These are phyloP conservation scores for Sesia bembeciformis DNA, from an alignment of 2,888 invertebrate genomes.

Conservation along the genomic window DNA sequence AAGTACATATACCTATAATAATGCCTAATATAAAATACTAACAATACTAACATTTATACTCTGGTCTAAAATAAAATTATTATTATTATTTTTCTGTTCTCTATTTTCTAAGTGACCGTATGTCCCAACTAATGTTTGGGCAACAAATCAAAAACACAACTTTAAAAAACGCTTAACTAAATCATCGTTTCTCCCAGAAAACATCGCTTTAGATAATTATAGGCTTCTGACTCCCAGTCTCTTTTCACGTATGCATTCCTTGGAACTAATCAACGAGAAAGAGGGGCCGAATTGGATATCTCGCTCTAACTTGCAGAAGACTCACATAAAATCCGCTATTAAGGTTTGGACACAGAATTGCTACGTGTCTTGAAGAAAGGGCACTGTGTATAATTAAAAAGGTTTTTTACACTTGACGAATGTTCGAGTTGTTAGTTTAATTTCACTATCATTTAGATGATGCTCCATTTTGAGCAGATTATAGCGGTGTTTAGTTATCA, in stretches of 20 bases:
- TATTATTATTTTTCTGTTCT: no score
- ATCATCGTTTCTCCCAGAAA: constrained; percentile 63
- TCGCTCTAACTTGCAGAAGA: constrained; percentile 6
- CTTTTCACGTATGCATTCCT: constrained; percentile 34
- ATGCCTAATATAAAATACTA: no score
- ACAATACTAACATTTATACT: no score
- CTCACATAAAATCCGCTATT: not conserved
- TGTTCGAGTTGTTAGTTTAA: no score
- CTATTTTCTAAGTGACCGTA: not conserved
- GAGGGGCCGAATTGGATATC: constrained; percentile 13
- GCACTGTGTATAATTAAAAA: no score
- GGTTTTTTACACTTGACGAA: no score
- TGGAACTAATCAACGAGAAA: constrained; percentile 44
- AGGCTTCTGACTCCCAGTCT: constrained; percentile 42
- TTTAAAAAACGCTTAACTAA: constrained; percentile 67
- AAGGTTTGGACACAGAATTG: not conserved
- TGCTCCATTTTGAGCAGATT: no score
- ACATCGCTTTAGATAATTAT: constrained; percentile 67
- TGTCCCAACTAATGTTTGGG: constrained; percentile 36
- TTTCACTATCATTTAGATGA: no score
- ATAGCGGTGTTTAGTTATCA: no score
- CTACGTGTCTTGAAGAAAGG: not conserved
- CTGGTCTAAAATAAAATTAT: no score
- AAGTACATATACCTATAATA: no score
- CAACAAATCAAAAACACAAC: constrained; percentile 63